Conservation (phyloP, 1,140 invertebrate genomes). For the Lerema accius region DNA sequence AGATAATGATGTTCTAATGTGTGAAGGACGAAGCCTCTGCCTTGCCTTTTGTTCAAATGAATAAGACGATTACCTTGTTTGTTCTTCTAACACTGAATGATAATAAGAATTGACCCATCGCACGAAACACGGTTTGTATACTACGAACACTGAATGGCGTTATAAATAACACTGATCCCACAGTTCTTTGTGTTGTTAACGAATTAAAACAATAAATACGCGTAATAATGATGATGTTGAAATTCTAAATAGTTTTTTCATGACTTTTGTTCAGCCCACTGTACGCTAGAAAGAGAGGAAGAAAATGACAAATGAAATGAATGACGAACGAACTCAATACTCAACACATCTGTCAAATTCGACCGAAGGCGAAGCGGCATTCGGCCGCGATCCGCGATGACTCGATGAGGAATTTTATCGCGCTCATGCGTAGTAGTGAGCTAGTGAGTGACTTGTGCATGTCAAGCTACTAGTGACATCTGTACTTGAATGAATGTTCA, state of each 20-base stretch:
- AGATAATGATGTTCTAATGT: conserved; percentile 77
- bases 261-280: conserved; percentile 22
- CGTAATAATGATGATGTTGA: conserved; percentile 22
- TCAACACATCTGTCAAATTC: conserved; percentile 13
- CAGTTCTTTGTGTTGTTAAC: conserved; percentile 2
- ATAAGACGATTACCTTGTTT: conserved; percentile 70
- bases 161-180: conserved; percentile 7
- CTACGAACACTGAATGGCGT: neutral
- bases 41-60: conserved; percentile 68
- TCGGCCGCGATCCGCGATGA: too few species aligned
- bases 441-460: too few species aligned
- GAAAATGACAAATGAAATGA: conserved; percentile 11
- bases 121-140: conserved; percentile 22
- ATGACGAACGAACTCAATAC: neutral
- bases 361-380: neutral
- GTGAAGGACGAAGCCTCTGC: conserved; percentile 72
- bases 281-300: conserved; percentile 20
- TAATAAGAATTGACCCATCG: conserved; percentile 38
- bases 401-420: too few species aligned
- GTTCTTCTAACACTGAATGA: conserved; percentile 47
- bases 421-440: too few species aligned
- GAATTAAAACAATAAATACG: conserved; percentile 18
- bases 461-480: conserved; percentile 31
- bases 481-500: conserved; percentile 4
- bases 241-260: conserved; percentile 32